Evolutionary conservation across 1,140 invertebrate species (phyloP).

Genomic region (Drosophila lacertosa): DNA sequence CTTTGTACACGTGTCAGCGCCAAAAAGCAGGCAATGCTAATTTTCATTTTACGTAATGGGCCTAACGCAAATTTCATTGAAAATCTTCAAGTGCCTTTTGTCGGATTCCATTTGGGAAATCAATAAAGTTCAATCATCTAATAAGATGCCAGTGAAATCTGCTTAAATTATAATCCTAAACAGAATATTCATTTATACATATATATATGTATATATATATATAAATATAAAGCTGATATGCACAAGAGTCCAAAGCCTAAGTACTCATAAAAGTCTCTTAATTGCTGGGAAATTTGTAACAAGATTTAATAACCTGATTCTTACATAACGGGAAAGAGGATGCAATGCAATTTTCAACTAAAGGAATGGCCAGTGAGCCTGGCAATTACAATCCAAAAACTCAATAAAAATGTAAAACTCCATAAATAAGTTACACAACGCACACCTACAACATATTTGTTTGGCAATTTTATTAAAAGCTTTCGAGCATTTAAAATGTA

Average conservation of each 20-base stretch:
- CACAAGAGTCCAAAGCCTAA: neutral
- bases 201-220: no score
- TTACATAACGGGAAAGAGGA: neutral
- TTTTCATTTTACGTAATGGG: slow-evolving; percentile 49
- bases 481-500: slow-evolving; percentile 47
- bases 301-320: neutral
- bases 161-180: neutral
- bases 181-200: no score
- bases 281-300: neutral
- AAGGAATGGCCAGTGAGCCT: slow-evolving; percentile 15
- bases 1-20: slow-evolving; percentile 45
- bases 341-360: slow-evolving; percentile 11
- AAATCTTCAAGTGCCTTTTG: slow-evolving; percentile 37
- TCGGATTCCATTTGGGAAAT: slow-evolving; percentile 20
- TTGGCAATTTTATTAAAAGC: slow-evolving; percentile 54
- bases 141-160: neutral
- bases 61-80: slow-evolving; percentile 31
- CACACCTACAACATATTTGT: slow-evolving; percentile 33
- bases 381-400: slow-evolving; percentile 30
- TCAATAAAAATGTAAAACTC: slow-evolving; percentile 46
- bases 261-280: no score
- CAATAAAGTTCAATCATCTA: slow-evolving; percentile 16
- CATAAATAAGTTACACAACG: slow-evolving; percentile 38
- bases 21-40: slow-evolving; percentile 28
- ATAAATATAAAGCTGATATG: neutral